Conservation (phyloP, 2,797 vertebrate species). For the Pseudopleuronectes americanus region DNA sequence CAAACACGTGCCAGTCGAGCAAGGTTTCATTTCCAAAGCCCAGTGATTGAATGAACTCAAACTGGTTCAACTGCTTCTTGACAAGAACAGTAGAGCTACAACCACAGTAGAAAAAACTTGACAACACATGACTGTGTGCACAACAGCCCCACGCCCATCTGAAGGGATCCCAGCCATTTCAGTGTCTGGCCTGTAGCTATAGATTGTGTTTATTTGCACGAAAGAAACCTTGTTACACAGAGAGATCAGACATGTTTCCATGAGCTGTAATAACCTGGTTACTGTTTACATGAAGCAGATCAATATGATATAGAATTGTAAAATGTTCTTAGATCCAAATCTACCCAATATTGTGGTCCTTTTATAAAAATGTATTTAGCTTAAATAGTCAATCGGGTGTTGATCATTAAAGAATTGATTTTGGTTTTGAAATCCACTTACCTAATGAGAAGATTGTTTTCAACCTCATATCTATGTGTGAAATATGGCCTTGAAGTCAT, state of each 20-base stretch:
- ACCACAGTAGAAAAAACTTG: neutral
- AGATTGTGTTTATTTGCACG: neutral
- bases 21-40: constrained; percentile 15
- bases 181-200: neutral
- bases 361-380: no score
- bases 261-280: neutral
- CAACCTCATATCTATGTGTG: no score
- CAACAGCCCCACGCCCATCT: neutral
- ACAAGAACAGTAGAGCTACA: neutral
- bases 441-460: no score
- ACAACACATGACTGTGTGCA: neutral
- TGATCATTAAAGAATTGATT: neutral
- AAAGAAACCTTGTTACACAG: neutral
- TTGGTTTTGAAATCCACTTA: neutral
- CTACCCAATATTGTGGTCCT: no score
- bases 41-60: neutral
- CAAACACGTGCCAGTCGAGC: constrained; percentile 17
- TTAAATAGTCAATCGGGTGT: no score
- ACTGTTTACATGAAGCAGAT: neutral
- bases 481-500: no score
- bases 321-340: no score
- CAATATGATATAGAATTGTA: no score
- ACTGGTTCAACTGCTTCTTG: constrained; percentile 8
- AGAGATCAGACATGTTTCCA: neutral
- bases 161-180: neutral